Base-by-base conservation (phyloP, 2,797 vertebrate species). In the Peromyscus attwateri region DNA sequence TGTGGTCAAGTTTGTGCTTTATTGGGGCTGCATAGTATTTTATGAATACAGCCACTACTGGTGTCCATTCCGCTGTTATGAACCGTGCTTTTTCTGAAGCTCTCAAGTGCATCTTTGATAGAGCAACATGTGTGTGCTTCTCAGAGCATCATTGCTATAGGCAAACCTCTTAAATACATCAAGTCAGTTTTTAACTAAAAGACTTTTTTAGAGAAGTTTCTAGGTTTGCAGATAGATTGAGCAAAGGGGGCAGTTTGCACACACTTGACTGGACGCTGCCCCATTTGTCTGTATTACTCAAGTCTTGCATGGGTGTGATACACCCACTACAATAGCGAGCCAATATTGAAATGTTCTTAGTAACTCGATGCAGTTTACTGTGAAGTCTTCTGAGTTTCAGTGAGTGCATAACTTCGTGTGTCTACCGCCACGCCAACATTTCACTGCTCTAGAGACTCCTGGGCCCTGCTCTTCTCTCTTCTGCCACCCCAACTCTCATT, bases 371-470 rank as follows among this genome's bases (percentile, higher is more conserved):
- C 40, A 19, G 83, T 91, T 95, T 31, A 43, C 43, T 43, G 62
- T 71, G 43, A 49, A 46, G 3, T 64, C 94, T 29, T 62, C 1
- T 46, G 70, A 70, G 21, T 73, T 90, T 68, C 66, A 27, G 52
- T 19, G 27, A 88, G 34, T 52, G 14, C 1, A 0, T 40, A 14
- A 49, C 81, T 90, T 85, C 4, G 1, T 34, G 52, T 23, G 31
- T 57, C 52, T 31, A 23, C 31, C 75, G 25, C 64, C 46, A 52
- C 46, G n/a, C 31, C 52, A 52, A n/a, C 31, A 31, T 83, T 95
- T 87, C 6, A 13, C 84, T 64, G 52, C 27, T 89, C 93, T 97
- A 62, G 94, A 95, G 87, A 75, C 40, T 49, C 62, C 29, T 19
- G 89, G 37, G 34, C 23, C 9, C 52, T 4, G 27, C 6, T 46